Conservation (phyloP, 1,140 invertebrate species). For the Laupala kohalensis region DNA sequence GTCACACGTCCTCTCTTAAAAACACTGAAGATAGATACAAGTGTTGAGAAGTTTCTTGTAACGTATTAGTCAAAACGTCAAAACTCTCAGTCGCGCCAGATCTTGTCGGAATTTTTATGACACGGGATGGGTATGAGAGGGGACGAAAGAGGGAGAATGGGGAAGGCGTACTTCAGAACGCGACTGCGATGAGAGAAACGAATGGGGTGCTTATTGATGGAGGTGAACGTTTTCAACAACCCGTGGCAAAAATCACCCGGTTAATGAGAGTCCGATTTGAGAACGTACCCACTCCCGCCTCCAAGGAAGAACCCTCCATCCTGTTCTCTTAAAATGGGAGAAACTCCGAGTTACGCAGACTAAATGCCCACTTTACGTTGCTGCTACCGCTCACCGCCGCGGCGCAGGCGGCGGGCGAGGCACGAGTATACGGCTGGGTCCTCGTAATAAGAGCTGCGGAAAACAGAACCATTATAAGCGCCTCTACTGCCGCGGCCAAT, state of each 20-base stretch:
- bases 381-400: no score
- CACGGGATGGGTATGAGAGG: no score
- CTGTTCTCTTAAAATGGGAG: neutral
- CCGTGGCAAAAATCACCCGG: neutral
- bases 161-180: no score
- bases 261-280: neutral
- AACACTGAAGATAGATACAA: neutral
- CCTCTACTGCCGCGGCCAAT: neutral
- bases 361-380: neutral
- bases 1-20: neutral
- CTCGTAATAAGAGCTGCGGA: neutral
- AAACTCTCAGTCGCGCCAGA: neutral
- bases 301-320: no score
- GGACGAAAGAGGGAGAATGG: no score
- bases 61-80: neutral
- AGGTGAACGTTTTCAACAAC: neutral
- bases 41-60: neutral
- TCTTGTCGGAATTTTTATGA: neutral
- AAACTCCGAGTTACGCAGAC: neutral
- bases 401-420: neutral
- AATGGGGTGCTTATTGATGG: neutral
- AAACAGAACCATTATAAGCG: neutral
- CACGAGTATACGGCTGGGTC: no score
- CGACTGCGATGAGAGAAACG: neutral
- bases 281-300: no score